These are phyloP conservation scores for Trichonephila clavata DNA, from an alignment of 1,140 invertebrate genomes.

Conservation along the genomic window DNA sequence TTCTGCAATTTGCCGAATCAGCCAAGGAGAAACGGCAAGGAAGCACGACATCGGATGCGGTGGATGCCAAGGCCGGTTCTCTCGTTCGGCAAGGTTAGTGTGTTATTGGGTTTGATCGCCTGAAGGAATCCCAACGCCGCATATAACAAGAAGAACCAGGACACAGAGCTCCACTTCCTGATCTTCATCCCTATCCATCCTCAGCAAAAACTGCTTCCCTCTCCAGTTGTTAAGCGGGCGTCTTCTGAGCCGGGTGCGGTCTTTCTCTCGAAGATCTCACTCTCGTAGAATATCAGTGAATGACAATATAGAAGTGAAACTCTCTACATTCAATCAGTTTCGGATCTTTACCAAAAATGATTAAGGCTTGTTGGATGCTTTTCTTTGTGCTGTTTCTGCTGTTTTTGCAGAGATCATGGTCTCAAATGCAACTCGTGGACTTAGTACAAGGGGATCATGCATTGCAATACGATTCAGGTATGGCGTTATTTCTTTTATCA, in stretches of 20 bases:
- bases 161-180: conserved; percentile 61
- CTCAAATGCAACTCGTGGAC: conserved; percentile 69
- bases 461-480: conserved; percentile 73
- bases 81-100: conserved; percentile 75
- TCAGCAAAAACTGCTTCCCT: not conserved
- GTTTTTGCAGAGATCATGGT: conserved; percentile 64
- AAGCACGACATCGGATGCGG: conserved; percentile 35
- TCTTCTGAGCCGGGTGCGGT: conserved; percentile 25
- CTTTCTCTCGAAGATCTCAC: conserved; percentile 27
- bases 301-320: conserved; percentile 60
- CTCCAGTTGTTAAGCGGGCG: not conserved
- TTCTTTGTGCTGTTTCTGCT: conserved; percentile 64
- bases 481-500: not conserved
- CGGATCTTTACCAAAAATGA: conserved; percentile 68
- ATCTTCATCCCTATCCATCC: conserved; percentile 47
- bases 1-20: conserved; percentile 64
- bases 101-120: conserved; percentile 76
- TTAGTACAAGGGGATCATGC: conserved; percentile 68
- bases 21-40: conserved; percentile 65
- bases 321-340: not conserved
- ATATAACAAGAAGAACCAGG: conserved; percentile 70
- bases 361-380: conserved; percentile 71
- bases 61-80: conserved; percentile 73
- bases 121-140: conserved; percentile 50
- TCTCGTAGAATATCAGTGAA: conserved; percentile 41